phyloP scores from a whole-genome alignment of 2,113 vertebrate species.

The Mesocricetus auratus region DNA sequence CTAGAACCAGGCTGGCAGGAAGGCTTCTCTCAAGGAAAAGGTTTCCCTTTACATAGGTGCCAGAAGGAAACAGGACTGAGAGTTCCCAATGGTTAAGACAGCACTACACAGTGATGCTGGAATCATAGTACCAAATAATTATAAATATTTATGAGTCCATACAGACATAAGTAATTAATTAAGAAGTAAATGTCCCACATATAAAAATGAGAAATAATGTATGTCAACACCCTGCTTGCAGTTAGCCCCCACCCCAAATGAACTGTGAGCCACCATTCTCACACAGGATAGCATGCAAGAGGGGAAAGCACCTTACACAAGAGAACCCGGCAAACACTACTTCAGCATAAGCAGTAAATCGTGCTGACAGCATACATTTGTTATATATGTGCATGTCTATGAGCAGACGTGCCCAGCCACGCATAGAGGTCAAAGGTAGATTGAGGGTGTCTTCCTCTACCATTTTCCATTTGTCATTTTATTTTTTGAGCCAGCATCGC shows the following conservation, averaged over 20 bases:
- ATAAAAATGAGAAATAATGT: constrained; percentile 38
- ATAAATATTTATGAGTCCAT: not conserved
- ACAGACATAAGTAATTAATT: not conserved
- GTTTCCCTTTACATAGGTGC: too few species aligned
- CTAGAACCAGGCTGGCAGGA: too few species aligned
- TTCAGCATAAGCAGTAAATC: not conserved
- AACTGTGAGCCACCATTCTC: not conserved
- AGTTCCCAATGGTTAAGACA: not conserved
- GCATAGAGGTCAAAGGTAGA: not conserved
- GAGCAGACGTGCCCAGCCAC: not conserved
- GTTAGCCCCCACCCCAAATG: not conserved
- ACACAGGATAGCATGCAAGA: not conserved
- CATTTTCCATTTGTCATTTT: not conserved
- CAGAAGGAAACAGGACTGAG: not conserved
- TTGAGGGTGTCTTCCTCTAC: not conserved
- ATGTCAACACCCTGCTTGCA: not conserved
- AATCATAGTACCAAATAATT: constrained; percentile 23
- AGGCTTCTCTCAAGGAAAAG: too few species aligned
- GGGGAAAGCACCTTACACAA: not conserved
- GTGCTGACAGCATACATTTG: not conserved
- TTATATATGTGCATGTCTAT: not conserved
- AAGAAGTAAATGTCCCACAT: not conserved
- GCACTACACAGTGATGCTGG: not conserved
- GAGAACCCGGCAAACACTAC: not conserved
- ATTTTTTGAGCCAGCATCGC: not conserved